Evolutionary conservation across 2,113 vertebrate species (phyloP), one percentile per base, ranked within the genome.

Genomic region (Edolisoma coerulescens): DNA sequence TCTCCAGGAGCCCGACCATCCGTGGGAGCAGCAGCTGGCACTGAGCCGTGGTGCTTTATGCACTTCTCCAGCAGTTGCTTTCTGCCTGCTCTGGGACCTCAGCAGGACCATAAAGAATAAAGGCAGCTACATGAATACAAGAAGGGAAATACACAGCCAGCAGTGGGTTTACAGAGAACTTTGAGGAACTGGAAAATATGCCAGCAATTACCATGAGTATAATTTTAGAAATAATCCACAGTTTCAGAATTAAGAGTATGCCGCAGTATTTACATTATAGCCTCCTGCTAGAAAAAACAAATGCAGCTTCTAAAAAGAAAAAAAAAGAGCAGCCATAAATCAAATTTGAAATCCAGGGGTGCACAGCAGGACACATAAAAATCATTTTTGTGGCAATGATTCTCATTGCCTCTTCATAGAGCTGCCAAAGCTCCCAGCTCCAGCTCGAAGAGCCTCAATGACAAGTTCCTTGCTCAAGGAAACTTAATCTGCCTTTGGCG

Each of bases 311-410:
- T 41, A 59, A 54, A 53, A 63, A 52, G 3, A 14, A 61, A 18
- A 45, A 37, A 47, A 54, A 73, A 19, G 10, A 69, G 35, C 30
- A 78, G 53, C 52, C n/a, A 78, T 94, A 93, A 89, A 94, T 91
- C 68, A 94, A 28, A 77, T 32, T 24, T 73, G 45, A 96, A 90
- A 84, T 95, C 80, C 80, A 87, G 44, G 78, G 88, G 70, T 3
- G 27, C 92, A 77, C 80, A 96, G 91, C 96, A 97, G 69, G 93
- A 95, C 74, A 80, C 80, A 87, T 57, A 95, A 94, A 94, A 96
- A 93, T 74, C 3, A 88, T 91, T 96, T 96, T 70, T 83, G 85
- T 89, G 74, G 85, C 52, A 63, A 20, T 37, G 77, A 91, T 80
- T 94, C 80, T 92, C 79, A 81, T 16, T 84, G 86, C 45, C 57